phyloP scores from a whole-genome alignment of 2,113 vertebrate genomes.

The Chitala chitala region DNA sequence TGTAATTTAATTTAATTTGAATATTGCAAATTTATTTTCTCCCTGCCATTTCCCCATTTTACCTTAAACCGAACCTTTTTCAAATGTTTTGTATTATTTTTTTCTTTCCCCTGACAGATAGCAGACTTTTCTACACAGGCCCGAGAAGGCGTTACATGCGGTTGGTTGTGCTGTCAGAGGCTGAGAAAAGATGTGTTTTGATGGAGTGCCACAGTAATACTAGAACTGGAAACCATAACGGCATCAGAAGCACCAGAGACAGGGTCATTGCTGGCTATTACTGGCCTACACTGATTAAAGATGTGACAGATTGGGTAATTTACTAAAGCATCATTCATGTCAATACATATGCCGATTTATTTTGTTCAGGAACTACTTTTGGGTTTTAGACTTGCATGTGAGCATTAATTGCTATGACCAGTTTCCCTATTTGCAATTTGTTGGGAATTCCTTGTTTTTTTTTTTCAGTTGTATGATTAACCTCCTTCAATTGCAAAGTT shows the following conservation, averaged over 20 bases:
- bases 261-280: neutral
- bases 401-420: neutral
- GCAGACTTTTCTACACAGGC: constrained; percentile 2
- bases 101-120: neutral
- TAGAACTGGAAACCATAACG: neutral
- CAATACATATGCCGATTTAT: neutral
- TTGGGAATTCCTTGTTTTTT: neutral
- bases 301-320: constrained; percentile 6
- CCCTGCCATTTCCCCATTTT: neutral
- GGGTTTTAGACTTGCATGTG: too few species aligned
- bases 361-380: too few species aligned
- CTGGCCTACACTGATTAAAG: constrained; percentile 1
- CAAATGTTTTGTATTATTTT: neutral
- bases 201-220: constrained; percentile 1
- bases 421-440: neutral
- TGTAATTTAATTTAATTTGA: too few species aligned
- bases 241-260: constrained; percentile 4
- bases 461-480: neutral
- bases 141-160: constrained; percentile 4
- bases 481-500: neutral
- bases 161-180: constrained; percentile 1
- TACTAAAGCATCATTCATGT: neutral
- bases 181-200: neutral
- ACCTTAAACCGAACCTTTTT: neutral
- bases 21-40: neutral